Evolutionary conservation across 2,888 invertebrate genomes (phyloP), one percentile per base, ranked within the genome.

Genomic region (Sphecodes monilicornis): DNA sequence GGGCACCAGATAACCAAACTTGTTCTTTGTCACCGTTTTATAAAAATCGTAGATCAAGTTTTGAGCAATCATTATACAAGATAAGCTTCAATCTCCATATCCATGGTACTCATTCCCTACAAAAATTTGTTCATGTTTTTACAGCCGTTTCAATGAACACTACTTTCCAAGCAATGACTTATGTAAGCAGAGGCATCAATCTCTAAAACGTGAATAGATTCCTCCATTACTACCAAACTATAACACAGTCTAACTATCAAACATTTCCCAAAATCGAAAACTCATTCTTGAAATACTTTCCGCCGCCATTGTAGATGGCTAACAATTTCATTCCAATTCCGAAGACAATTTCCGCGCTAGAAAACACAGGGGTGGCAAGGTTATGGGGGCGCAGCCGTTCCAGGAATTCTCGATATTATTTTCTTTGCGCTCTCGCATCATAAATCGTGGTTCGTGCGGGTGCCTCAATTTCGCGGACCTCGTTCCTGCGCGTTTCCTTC

Each of bases 351-450:
- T 74, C 36, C 29, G 29, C n/a, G n/a, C 41, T 22, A n/a, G 41
- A 32, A 41, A 79, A 68, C 36, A 57, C 41, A 32, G 64, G 29
- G 16, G 6, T 16, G 10, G 22, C 16, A 43, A 26, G 32, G 26
- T n/a, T 60, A n/a, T 29, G 29, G 32, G 16, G 10, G 26, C 43
- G 41, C 73, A n/a, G 16, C 66, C 16, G 60, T 46, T 22, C 6
- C 60, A 4, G 26, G n/a, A n/a, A 43, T 36, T 32, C 39, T 54
- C 43, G 71, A 82, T 71, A 81, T 69, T 82, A 82, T 80, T 80
- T 74, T 64, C 70, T 71, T 50, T 26, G 29, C 68, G 36, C n/a
- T 73, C 16, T 46, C 54, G 39, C 80, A 60, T 79, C 80, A 73
- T 78, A 78, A 78, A 78, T 78, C 78, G 73, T 66, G 57, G 39